Percentiles rank a stretch among this genome's conserved stretches.
Conservation (phyloP, 1,140 invertebrate species). For the Atta cephalotes region DNA sequence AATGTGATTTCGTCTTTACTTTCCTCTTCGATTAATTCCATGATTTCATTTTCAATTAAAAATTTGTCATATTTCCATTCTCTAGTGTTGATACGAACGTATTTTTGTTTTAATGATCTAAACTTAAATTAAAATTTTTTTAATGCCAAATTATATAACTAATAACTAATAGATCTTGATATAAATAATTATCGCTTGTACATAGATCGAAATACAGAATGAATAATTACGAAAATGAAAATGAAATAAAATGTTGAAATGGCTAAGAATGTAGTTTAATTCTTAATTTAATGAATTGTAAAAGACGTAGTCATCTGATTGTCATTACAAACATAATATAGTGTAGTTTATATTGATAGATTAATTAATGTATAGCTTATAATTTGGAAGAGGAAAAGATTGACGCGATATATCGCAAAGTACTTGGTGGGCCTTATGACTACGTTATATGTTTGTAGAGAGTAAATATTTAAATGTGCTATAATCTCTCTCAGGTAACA, state of each 20-base stretch:
- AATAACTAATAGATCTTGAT: not conserved
- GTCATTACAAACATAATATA: not conserved
- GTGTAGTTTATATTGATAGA: not conserved
- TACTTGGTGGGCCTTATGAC: constrained; percentile 33
- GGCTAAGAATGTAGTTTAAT: not conserved
- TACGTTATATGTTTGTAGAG: constrained; percentile 57
- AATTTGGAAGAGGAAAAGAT: constrained; percentile 30
- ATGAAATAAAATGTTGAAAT: constrained; percentile 5
- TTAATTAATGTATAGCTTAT: constrained; percentile 7
- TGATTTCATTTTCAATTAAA: not conserved
- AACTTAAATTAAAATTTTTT: not conserved
- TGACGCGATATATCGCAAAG: constrained; percentile 26
- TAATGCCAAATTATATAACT: not conserved
- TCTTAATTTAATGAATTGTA: not conserved
- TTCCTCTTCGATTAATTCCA: constrained; percentile 8
- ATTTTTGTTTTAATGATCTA: not conserved
- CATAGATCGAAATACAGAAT: not conserved
- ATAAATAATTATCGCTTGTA: not conserved
- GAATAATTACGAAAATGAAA: not conserved
- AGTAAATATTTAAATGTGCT: constrained; percentile 71
- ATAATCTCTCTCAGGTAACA: constrained; percentile 34
- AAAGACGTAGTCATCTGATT: not conserved
- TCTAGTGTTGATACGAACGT: not conserved
- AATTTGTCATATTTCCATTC: not conserved
- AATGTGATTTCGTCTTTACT: constrained; percentile 22